A percentile compares a stretch with the other conserved stretches of the same genome.
Evolutionary conservation across 1,140 invertebrate species (phyloP).

Genomic region (Zaprionus camerounensis): DNA sequence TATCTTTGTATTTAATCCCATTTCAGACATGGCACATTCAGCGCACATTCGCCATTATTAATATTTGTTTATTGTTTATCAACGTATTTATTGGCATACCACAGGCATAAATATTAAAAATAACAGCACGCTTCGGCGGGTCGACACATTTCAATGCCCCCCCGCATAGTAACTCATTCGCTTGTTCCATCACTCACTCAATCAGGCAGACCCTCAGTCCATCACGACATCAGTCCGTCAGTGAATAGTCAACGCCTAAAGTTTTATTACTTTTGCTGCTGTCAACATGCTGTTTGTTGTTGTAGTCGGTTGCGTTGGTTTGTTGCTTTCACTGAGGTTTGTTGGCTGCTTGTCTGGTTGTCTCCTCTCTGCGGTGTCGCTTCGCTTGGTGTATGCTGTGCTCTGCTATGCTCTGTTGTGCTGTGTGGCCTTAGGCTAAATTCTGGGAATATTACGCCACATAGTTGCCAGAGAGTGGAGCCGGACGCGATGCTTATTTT

Average conservation of each 20-base stretch:
- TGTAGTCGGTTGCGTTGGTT: slow-evolving; percentile 64
- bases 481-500: slow-evolving; percentile 65
- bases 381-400: background rate
- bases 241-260: slow-evolving; percentile 71
- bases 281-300: slow-evolving; percentile 67
- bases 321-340: slow-evolving; percentile 27
- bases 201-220: slow-evolving; percentile 37
- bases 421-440: slow-evolving; percentile 62
- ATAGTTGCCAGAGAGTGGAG: slow-evolving; percentile 62
- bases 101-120: slow-evolving; percentile 57
- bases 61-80: slow-evolving; percentile 60
- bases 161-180: slow-evolving; percentile 38
- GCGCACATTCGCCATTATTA: slow-evolving; percentile 52
- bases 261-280: slow-evolving; percentile 81
- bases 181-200: slow-evolving; percentile 42
- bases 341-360: slow-evolving; percentile 25
- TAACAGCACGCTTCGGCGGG: slow-evolving; percentile 60
- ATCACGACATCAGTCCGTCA: slow-evolving; percentile 21
- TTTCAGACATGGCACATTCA: background rate
- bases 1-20: slow-evolving; percentile 16
- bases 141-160: slow-evolving; percentile 70
- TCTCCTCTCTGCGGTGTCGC: slow-evolving; percentile 2
- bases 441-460: slow-evolving; percentile 75
- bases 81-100: slow-evolving; percentile 59
- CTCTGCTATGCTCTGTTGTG: background rate